These are phyloP conservation scores for Xestia rhomboidea DNA, from an alignment of 2,888 invertebrate species.

Conservation along the genomic window DNA sequence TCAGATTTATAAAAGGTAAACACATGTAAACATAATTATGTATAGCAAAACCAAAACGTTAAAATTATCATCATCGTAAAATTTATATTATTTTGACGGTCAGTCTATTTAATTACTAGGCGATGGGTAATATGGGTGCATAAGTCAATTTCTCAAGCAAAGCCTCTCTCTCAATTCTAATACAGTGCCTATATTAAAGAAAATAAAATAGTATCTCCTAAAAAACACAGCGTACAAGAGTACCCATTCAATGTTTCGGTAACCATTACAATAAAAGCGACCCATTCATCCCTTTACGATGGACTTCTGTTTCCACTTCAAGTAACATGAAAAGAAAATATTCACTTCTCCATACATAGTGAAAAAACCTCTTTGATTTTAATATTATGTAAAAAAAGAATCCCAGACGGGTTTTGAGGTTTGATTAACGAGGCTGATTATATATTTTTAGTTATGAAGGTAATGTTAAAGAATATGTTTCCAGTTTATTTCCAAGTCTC, in stretches of 20 bases:
- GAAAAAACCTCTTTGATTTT: constrained; percentile 23
- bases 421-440: background rate
- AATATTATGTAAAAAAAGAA: constrained; percentile 3
- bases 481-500: constrained; percentile 20
- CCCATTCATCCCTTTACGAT: constrained; percentile 46
- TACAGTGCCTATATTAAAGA: background rate
- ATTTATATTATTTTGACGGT: background rate
- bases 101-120: background rate
- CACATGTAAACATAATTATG: too few species aligned
- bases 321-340: constrained; percentile 49
- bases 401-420: background rate
- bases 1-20: background rate
- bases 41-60: background rate
- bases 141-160: background rate
- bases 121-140: background rate
- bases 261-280: constrained; percentile 53
- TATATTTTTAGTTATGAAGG: background rate
- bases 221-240: constrained; percentile 29
- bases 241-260: constrained; percentile 49
- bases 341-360: constrained; percentile 26
- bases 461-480: constrained; percentile 1
- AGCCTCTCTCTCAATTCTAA: background rate
- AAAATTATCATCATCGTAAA: background rate
- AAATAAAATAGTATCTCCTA: background rate
- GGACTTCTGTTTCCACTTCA: constrained; percentile 54